These are phyloP conservation scores for Periophthalmus magnuspinnatus DNA, from an alignment of 2,797 vertebrate species.

Conservation along the genomic window DNA sequence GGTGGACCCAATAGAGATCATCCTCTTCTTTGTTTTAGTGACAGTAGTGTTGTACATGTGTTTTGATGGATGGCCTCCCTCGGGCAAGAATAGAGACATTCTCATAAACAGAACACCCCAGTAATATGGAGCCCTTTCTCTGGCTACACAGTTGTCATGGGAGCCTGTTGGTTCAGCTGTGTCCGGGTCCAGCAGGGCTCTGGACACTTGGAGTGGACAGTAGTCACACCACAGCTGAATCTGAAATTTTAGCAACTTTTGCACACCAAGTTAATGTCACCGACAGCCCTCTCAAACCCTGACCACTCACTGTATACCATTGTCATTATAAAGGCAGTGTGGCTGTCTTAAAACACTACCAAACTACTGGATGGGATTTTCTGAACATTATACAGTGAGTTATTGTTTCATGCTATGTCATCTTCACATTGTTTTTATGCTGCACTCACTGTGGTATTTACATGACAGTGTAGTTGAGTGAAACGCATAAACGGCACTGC, in stretches of 20 bases:
- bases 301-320: neutral
- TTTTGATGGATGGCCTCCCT: constrained; percentile 44
- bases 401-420: constrained; percentile 3
- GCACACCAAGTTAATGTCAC: constrained; percentile 26
- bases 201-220: constrained; percentile 13
- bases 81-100: constrained; percentile 20
- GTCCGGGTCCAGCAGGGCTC: constrained; percentile 52
- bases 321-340: constrained; percentile 12
- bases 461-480: constrained; percentile 35
- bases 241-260: constrained; percentile 30
- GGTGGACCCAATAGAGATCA: constrained; percentile 1
- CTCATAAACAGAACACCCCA: constrained; percentile 26
- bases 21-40: constrained; percentile 26
- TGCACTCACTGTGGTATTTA: constrained; percentile 28
- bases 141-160: constrained; percentile 60
- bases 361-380: constrained; percentile 6
- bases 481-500: constrained; percentile 49
- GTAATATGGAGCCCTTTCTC: constrained; percentile 34
- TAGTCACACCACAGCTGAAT: constrained; percentile 45
- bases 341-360: constrained; percentile 21
- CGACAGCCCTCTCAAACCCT: constrained; percentile 14
- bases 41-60: constrained; percentile 48
- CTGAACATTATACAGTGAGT: constrained; percentile 13
- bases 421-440: constrained; percentile 23
- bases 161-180: constrained; percentile 71